Evolutionary conservation across 2,888 invertebrate genomes (phyloP).

Genomic region (Caenorhabditis sp.): DNA sequence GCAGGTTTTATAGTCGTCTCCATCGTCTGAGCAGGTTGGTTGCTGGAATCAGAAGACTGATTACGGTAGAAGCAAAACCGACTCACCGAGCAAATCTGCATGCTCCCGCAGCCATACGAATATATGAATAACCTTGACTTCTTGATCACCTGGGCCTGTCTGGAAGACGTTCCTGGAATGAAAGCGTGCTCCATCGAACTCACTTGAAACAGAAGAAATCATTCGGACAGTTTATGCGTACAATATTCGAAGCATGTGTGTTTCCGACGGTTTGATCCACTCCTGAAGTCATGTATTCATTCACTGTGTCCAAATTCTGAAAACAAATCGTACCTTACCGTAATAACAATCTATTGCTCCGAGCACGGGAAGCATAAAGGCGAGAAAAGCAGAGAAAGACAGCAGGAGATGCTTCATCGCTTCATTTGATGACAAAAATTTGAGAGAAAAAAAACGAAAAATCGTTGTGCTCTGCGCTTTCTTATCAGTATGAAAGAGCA

Average conservation of each 20-base stretch:
- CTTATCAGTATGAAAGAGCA: too few species aligned
- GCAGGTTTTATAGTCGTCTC: slow-evolving; percentile 19
- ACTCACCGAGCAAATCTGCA: slow-evolving; percentile 39
- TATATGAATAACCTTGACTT: slow-evolving; percentile 19
- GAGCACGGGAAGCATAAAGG: slow-evolving; percentile 7
- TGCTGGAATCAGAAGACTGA: slow-evolving; percentile 21
- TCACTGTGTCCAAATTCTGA: not conserved
- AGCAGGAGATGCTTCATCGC: too few species aligned
- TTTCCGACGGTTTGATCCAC: slow-evolving; percentile 24
- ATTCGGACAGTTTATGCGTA: slow-evolving; percentile 10
- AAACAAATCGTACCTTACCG: slow-evolving; percentile 1
- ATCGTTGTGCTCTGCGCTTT: too few species aligned
- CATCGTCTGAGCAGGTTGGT: slow-evolving; percentile 20
- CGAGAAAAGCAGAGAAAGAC: not conserved
- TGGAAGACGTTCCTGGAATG: not conserved
- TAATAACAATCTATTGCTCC: slow-evolving; percentile 40
- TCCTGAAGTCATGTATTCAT: too few species aligned
- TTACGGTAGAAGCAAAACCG: too few species aligned
- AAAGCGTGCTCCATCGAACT: not conserved
- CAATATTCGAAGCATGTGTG: slow-evolving; percentile 19
- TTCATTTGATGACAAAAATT: too few species aligned
- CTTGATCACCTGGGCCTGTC: slow-evolving; percentile 30
- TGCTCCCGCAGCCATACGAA: slow-evolving; percentile 29
- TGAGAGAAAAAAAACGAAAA: too few species aligned
- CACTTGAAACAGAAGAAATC: slow-evolving; percentile 45